Percentiles rank a stretch among this genome's conserved stretches.
phyloP scores from a whole-genome alignment of 2,113 vertebrate species.

The Corydoras maculifer region DNA sequence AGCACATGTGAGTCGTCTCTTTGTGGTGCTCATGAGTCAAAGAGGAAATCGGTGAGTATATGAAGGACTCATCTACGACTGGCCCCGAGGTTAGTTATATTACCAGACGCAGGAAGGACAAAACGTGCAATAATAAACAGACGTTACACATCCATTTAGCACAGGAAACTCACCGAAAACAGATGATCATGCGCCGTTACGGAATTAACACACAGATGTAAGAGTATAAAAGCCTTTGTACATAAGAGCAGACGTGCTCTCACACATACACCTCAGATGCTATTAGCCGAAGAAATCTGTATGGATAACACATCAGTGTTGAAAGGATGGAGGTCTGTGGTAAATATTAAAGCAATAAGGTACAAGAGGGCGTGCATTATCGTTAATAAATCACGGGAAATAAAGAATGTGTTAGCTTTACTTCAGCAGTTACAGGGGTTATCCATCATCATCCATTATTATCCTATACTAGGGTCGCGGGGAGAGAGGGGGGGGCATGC shows the following conservation, averaged over 20 bases:
- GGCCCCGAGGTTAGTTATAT: slow-evolving; percentile 42
- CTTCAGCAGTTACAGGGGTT: no score
- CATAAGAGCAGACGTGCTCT: background rate
- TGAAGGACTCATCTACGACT: slow-evolving; percentile 55
- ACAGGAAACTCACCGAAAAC: slow-evolving; percentile 32
- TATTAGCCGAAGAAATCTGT: slow-evolving; percentile 29
- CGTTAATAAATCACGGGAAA: no score
- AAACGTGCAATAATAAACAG: slow-evolving; percentile 37
- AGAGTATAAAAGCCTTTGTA: slow-evolving; percentile 35
- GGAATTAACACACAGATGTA: slow-evolving; percentile 6
- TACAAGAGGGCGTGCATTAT: no score
- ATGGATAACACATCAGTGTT: slow-evolving; percentile 41
- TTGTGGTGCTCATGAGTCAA: slow-evolving; percentile 51
- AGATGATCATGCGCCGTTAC: slow-evolving; percentile 4
- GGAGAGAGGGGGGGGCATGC: no score
- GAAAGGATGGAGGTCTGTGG: slow-evolving; percentile 25
- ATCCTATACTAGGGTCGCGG: no score
- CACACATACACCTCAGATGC: slow-evolving; percentile 27
- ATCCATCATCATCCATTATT: no score
- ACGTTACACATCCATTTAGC: slow-evolving; percentile 24
- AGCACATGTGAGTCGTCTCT: slow-evolving; percentile 51
- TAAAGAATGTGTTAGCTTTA: no score
- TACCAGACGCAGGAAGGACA: slow-evolving; percentile 27
- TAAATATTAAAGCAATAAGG: no score
- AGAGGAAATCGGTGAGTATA: slow-evolving; percentile 56